Conservation (phyloP, 2,797 vertebrate species). For the Catostomus latipinnis region DNA sequence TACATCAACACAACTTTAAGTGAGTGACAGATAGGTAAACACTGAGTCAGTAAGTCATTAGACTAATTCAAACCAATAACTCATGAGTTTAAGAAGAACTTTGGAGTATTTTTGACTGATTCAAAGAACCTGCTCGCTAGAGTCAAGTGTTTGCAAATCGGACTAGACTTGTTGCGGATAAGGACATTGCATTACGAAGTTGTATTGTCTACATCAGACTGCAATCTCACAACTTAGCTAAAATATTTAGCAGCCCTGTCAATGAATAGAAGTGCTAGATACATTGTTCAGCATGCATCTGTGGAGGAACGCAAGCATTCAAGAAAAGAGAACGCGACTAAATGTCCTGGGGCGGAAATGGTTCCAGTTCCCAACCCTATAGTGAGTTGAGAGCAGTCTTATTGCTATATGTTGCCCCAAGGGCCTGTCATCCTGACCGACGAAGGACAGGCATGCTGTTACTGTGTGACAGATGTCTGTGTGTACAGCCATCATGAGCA, state of each 20-base stretch:
- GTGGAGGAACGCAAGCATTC: not conserved
- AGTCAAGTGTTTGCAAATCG: too few species aligned
- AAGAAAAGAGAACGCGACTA: too few species aligned
- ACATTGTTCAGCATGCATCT: not conserved
- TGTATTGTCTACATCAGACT: too few species aligned
- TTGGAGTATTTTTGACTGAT: too few species aligned
- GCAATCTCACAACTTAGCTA: not conserved
- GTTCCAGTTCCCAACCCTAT: conserved; percentile 1
- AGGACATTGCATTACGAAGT: too few species aligned
- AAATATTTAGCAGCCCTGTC: not conserved
- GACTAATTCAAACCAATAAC: too few species aligned
- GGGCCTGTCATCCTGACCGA: conserved; percentile 55
- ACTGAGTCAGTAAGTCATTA: too few species aligned
- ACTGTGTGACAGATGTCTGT: conserved; percentile 70
- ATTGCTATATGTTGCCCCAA: conserved; percentile 49
- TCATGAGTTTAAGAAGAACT: too few species aligned
- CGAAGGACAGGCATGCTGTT: conserved; percentile 59
- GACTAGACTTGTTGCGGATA: too few species aligned
- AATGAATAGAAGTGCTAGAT: not conserved
- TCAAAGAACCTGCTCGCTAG: too few species aligned
- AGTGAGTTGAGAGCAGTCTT: conserved; percentile 45
- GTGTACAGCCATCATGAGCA: conserved; percentile 66
- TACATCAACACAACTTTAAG: too few species aligned
- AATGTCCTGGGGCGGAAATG: not conserved
- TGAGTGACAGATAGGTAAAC: too few species aligned